phyloP scores from a whole-genome alignment of 2,888 invertebrate species.

The Argyresthia goedartella region DNA sequence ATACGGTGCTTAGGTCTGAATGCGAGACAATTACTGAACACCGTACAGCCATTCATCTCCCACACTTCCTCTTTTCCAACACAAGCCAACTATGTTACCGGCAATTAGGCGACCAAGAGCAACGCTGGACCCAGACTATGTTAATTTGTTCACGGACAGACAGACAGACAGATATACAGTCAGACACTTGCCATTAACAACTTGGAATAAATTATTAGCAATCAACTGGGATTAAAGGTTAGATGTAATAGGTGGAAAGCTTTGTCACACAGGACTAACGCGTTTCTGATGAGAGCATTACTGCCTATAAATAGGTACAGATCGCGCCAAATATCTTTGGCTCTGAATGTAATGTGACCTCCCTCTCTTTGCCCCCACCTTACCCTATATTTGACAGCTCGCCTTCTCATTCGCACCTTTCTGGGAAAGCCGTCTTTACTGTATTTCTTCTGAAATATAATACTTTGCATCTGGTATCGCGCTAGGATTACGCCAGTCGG shows the following conservation, averaged over 20 bases:
- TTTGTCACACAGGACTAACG: slow-evolving; percentile 10
- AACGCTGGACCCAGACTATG: neutral
- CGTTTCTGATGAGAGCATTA: neutral
- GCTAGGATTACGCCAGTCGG: too few species aligned
- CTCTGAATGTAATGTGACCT: too few species aligned
- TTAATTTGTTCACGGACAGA: slow-evolving; percentile 1
- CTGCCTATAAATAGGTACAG: neutral
- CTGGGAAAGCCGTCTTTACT: too few species aligned
- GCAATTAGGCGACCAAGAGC: neutral
- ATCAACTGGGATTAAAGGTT: slow-evolving; percentile 8
- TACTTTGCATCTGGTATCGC: too few species aligned
- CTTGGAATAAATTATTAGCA: slow-evolving; percentile 5
- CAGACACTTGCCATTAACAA: neutral
- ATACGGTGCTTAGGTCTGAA: too few species aligned
- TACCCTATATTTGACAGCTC: too few species aligned
- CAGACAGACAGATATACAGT: slow-evolving; percentile 2
- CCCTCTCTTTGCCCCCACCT: too few species aligned
- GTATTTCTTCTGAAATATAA: too few species aligned
- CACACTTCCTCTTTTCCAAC: neutral
- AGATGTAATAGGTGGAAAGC: slow-evolving; percentile 7
- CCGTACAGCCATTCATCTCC: too few species aligned
- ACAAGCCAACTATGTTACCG: neutral
- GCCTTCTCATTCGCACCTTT: too few species aligned
- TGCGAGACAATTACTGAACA: too few species aligned
- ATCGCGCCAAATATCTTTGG: too few species aligned